Percentiles rank a stretch among this genome's conserved stretches.
Conservation (phyloP, 2,113 vertebrate species). For the Lutjanus erythropterus region DNA sequence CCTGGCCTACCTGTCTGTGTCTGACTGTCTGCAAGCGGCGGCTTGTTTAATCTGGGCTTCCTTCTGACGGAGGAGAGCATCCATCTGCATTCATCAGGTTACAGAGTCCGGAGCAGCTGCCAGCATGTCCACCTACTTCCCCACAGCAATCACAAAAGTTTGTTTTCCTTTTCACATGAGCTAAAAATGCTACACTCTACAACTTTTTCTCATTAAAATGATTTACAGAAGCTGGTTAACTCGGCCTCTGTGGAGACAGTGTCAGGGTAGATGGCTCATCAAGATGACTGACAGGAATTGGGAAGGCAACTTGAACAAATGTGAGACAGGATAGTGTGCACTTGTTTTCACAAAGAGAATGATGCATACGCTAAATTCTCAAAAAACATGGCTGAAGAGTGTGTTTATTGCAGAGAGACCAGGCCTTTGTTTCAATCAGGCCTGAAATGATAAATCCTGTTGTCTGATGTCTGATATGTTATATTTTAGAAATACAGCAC, state of each 20-base stretch:
- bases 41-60: slow-evolving; percentile 36
- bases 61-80: slow-evolving; percentile 1
- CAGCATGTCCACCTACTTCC: neutral
- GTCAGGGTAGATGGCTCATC: slow-evolving; percentile 15
- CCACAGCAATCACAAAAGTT: neutral
- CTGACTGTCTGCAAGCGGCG: slow-evolving; percentile 3
- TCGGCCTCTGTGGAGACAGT: neutral
- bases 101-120: neutral
- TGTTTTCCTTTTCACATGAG: neutral
- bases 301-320: slow-evolving; percentile 4
- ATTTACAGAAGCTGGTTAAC: neutral
- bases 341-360: neutral
- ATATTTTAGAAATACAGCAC: no score
- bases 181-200: neutral
- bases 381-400: no score
- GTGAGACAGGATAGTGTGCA: neutral
- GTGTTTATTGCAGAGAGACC: neutral
- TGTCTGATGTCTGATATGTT: no score
- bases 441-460: no score
- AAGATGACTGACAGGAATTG: slow-evolving; percentile 21
- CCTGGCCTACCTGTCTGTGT: slow-evolving; percentile 1
- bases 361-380: neutral
- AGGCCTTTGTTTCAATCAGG: neutral
- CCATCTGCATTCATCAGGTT: slow-evolving; percentile 48
- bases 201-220: slow-evolving; percentile 36